Evolutionary conservation across 2,797 vertebrate species (phyloP).

Genomic region (Muscicapa comitata): DNA sequence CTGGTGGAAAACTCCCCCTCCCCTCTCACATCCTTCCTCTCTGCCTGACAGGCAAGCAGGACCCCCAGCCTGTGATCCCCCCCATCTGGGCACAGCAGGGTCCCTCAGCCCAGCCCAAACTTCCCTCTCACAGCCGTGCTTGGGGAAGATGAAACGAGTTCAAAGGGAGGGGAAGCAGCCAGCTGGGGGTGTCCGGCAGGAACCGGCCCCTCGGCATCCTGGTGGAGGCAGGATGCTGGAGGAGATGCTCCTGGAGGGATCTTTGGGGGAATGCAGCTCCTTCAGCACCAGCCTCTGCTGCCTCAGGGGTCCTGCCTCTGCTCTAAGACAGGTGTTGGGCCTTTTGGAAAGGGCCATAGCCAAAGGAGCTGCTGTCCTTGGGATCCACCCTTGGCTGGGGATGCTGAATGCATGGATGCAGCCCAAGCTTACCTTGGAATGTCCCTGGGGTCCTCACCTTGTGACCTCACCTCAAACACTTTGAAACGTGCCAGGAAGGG

Average conservation of each 20-base stretch:
- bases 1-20: background rate
- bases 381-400: too few species aligned
- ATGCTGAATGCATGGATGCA: background rate
- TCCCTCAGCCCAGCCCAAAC: background rate
- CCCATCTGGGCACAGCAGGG: background rate
- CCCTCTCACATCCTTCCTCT: conserved; percentile 43
- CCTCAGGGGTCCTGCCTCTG: fast-evolving
- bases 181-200: background rate
- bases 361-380: background rate
- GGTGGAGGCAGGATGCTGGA: background rate
- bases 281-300: background rate
- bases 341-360: background rate
- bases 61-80: background rate
- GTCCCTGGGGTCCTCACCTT: background rate
- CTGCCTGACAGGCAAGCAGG: fast-evolving
- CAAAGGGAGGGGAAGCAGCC: conserved; percentile 47
- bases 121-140: background rate
- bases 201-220: background rate
- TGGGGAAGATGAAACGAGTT: conserved; percentile 12
- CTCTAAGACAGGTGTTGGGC: fast-evolving
- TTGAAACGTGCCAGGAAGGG: background rate
- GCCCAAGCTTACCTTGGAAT: background rate
- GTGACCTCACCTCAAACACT: background rate
- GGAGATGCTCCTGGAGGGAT: background rate
- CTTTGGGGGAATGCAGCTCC: background rate